A percentile compares a stretch with the other conserved stretches of the same genome.
Conservation (phyloP, 2,888 invertebrate genomes). For the Cryptocephalus primarius region DNA sequence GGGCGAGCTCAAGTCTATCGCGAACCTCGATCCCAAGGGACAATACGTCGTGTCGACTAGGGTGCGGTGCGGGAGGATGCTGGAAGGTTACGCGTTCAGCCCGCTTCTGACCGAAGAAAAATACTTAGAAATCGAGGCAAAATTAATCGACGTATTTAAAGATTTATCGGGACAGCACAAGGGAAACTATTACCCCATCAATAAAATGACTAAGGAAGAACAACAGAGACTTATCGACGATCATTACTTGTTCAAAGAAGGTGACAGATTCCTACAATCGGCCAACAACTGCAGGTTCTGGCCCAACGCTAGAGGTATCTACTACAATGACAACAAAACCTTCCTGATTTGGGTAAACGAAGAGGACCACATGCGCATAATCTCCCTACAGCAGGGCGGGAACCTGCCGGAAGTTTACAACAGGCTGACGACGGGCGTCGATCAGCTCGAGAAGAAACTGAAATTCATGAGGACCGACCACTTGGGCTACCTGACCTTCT, state of each 20-base stretch:
- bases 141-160: slow-evolving; percentile 31
- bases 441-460: slow-evolving; percentile 40
- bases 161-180: slow-evolving; percentile 57
- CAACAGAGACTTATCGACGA: slow-evolving; percentile 92
- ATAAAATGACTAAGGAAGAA: slow-evolving; percentile 83
- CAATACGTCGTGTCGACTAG: slow-evolving; percentile 54
- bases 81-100: slow-evolving; percentile 53
- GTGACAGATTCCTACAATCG: slow-evolving; percentile 75
- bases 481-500: slow-evolving; percentile 59
- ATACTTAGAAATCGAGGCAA: slow-evolving; percentile 50
- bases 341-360: slow-evolving; percentile 97
- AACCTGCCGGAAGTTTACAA: slow-evolving; percentile 67
- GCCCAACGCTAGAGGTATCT: slow-evolving; percentile 90
- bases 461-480: slow-evolving; percentile 48
- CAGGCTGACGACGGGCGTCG: slow-evolving; percentile 41
- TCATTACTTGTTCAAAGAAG: slow-evolving; percentile 96
- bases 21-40: slow-evolving; percentile 47
- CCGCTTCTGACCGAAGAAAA: slow-evolving; percentile 51
- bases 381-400: slow-evolving; percentile 95
- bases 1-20: slow-evolving; percentile 42
- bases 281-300: slow-evolving; percentile 91
- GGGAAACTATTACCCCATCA: slow-evolving; percentile 84
- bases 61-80: slow-evolving; percentile 51
- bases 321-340: slow-evolving; percentile 88
- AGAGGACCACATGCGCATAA: slow-evolving; percentile 93